These are phyloP conservation scores for Platichthys stellatus DNA, from an alignment of 2,113 vertebrate genomes.

Conservation along the genomic window DNA sequence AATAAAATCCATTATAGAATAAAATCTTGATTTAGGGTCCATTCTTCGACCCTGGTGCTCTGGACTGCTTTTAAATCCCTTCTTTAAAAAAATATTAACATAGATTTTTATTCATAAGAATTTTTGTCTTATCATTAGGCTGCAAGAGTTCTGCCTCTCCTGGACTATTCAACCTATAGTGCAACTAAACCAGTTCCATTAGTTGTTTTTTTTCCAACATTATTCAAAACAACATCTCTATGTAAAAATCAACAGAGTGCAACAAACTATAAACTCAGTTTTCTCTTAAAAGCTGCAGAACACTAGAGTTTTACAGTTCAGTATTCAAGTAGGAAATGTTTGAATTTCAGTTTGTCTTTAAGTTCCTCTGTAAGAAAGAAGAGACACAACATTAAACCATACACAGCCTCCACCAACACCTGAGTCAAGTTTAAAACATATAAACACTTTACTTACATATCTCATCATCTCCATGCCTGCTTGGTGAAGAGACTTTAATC, in stretches of 20 bases:
- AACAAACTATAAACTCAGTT: not conserved
- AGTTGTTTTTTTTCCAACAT: too few species aligned
- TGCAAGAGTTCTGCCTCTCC: not conserved
- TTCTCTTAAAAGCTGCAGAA: not conserved
- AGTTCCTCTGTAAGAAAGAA: too few species aligned
- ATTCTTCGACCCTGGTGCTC: too few species aligned
- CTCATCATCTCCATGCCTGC: conserved; percentile 5
- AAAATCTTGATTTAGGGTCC: too few species aligned
- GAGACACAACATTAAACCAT: not conserved
- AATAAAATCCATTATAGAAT: too few species aligned
- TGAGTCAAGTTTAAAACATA: not conserved
- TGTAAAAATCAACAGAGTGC: not conserved
- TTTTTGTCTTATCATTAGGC: too few species aligned
- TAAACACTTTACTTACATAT: conserved; percentile 41
- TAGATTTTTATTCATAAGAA: too few species aligned
- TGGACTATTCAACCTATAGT: not conserved
- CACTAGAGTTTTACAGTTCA: not conserved
- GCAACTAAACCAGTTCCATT: not conserved
- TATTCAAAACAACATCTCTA: not conserved
- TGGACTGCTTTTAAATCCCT: too few species aligned
- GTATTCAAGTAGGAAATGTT: too few species aligned
- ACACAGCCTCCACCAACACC: not conserved
- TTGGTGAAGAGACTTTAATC: not conserved
- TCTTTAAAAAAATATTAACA: too few species aligned
- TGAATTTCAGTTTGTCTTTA: too few species aligned